Conservation (phyloP, 2,888 invertebrate species). For the Acronicta leporina region DNA sequence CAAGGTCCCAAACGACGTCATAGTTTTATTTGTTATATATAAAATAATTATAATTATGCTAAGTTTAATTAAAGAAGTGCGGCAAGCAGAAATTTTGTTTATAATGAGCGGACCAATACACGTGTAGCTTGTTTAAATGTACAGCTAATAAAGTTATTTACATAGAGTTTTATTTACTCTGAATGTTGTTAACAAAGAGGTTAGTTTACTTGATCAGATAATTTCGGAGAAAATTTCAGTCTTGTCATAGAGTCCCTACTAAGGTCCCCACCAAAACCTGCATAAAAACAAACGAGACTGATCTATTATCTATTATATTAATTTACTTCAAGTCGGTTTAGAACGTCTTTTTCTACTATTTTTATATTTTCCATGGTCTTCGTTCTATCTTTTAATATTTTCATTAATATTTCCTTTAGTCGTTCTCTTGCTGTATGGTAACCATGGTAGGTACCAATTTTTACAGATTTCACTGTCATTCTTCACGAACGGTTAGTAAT, state of each 20-base stretch:
- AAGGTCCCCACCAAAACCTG: background rate
- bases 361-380: no score
- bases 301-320: background rate
- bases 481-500: background rate
- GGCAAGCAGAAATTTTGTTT: constrained; percentile 8
- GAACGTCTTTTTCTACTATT: background rate
- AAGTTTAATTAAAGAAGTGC: constrained; percentile 7
- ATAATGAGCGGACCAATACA: constrained; percentile 1
- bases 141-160: background rate
- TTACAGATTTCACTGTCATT: background rate
- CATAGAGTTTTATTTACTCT: no score
- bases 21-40: constrained; percentile 42
- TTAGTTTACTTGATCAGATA: background rate
- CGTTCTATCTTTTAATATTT: no score
- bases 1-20: constrained; percentile 77
- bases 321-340: background rate
- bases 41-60: constrained; percentile 27
- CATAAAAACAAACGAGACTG: background rate
- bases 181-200: background rate
- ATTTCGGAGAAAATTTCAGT: background rate
- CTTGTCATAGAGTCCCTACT: background rate
- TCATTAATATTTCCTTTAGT: no score
- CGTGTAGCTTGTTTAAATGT: constrained; percentile 1
- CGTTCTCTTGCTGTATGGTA: no score
- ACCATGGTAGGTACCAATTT: background rate